Percentiles rank a stretch among this genome's conserved stretches.
Conservation (phyloP, 2,888 invertebrate genomes). For the Noctua janthina region DNA sequence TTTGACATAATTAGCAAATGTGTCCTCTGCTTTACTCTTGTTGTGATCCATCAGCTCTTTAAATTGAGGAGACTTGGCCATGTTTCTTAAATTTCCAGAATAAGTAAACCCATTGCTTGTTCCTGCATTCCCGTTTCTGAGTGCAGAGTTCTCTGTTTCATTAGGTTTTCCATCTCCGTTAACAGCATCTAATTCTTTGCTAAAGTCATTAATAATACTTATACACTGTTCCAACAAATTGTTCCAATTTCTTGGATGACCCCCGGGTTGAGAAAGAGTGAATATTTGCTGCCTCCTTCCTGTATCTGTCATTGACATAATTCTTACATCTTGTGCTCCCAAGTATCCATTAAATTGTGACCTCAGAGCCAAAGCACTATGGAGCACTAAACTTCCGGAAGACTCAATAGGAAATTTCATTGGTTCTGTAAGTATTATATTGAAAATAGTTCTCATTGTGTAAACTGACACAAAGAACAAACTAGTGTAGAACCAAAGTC, state of each 20-base stretch:
- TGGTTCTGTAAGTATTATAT: slow-evolving; percentile 93
- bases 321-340: slow-evolving; percentile 93
- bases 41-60: slow-evolving; percentile 83
- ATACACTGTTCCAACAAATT: slow-evolving; percentile 92
- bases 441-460: slow-evolving; percentile 93
- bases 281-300: slow-evolving; percentile 92
- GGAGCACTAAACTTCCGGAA: slow-evolving; percentile 88
- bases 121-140: slow-evolving; percentile 70
- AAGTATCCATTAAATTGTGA: slow-evolving; percentile 93
- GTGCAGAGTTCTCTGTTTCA: slow-evolving; percentile 70
- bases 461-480: slow-evolving; percentile 93
- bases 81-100: slow-evolving; percentile 78
- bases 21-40: slow-evolving; percentile 80
- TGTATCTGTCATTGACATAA: slow-evolving; percentile 91
- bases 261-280: slow-evolving; percentile 94
- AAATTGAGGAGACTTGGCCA: slow-evolving; percentile 81
- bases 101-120: slow-evolving; percentile 73
- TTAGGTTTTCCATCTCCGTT: slow-evolving; percentile 78
- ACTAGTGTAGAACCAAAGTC: slow-evolving; percentile 93
- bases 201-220: slow-evolving; percentile 91
- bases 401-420: slow-evolving; percentile 92
- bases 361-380: slow-evolving; percentile 91
- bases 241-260: slow-evolving; percentile 97
- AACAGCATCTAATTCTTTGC: slow-evolving; percentile 90
- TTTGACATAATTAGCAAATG: slow-evolving; percentile 78